phyloP scores from a whole-genome alignment of 2,888 invertebrate genomes.

The Erebia palarica region DNA sequence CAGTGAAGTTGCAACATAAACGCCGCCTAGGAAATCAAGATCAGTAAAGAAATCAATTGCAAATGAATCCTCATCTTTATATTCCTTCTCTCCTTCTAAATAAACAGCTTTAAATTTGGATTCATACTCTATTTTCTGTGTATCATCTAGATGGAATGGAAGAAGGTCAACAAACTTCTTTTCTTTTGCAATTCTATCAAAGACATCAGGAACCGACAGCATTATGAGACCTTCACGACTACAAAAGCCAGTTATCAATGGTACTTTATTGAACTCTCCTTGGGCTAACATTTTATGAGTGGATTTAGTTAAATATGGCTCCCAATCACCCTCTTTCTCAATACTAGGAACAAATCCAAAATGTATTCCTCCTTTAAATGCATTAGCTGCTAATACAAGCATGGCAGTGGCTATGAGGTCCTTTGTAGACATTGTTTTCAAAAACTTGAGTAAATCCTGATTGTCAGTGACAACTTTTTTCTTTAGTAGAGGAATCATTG shows the following conservation, averaged over 20 bases:
- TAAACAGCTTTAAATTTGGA: slow-evolving; percentile 66
- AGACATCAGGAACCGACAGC: slow-evolving; percentile 53
- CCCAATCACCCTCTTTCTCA: slow-evolving; percentile 66
- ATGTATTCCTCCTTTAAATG: slow-evolving; percentile 61
- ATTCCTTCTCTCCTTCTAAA: slow-evolving; percentile 61
- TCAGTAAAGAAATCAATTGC: slow-evolving; percentile 78
- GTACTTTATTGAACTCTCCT: slow-evolving; percentile 74
- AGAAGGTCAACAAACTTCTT: slow-evolving; percentile 61
- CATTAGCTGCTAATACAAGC: slow-evolving; percentile 48
- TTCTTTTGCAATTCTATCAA: slow-evolving; percentile 62
- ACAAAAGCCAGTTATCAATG: slow-evolving; percentile 76
- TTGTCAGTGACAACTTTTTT: slow-evolving; percentile 51
- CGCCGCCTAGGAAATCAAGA: slow-evolving; percentile 68
- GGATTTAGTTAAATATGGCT: slow-evolving; percentile 69
- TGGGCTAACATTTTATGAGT: slow-evolving; percentile 61
- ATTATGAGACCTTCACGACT: slow-evolving; percentile 72
- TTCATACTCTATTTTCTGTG: slow-evolving; percentile 53
- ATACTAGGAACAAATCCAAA: slow-evolving; percentile 79
- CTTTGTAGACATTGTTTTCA: slow-evolving; percentile 58
- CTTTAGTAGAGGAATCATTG: slow-evolving; percentile 56
- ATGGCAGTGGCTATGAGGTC: slow-evolving; percentile 62
- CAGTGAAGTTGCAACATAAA: slow-evolving; percentile 58
- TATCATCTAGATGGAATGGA: slow-evolving; percentile 55
- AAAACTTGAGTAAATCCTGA: slow-evolving; percentile 55
- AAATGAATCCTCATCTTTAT: slow-evolving; percentile 61